These are phyloP conservation scores for Malacosoma neustria DNA, from an alignment of 2,888 invertebrate genomes.

Conservation along the genomic window DNA sequence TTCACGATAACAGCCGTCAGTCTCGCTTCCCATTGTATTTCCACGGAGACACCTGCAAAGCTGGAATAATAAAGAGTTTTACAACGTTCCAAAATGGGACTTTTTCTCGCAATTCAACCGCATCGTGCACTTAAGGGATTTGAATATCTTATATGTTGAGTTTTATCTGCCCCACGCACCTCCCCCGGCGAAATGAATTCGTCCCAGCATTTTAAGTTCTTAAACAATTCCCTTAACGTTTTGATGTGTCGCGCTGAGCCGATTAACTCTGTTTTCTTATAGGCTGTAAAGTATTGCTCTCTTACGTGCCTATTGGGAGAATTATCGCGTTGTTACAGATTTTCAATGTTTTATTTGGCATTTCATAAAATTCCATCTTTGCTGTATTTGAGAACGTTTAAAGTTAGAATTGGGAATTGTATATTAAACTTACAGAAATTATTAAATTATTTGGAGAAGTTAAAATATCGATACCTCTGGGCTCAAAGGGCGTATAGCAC, in stretches of 20 bases:
- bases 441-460: too few relatives aligned
- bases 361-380: too few relatives aligned
- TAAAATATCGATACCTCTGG: too few relatives aligned
- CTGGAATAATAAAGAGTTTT: slow-evolving; percentile 72
- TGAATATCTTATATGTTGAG: slow-evolving; percentile 70
- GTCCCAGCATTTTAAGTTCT: slow-evolving; percentile 46
- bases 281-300: neutral
- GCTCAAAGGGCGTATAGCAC: too few relatives aligned
- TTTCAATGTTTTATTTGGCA: neutral
- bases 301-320: neutral
- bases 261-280: slow-evolving; percentile 2
- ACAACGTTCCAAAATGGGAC: slow-evolving; percentile 68
- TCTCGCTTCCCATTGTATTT: slow-evolving; percentile 44
- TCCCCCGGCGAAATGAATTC: slow-evolving; percentile 40
- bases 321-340: neutral
- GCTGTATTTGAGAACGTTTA: too few relatives aligned
- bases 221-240: slow-evolving; percentile 43
- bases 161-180: slow-evolving; percentile 61
- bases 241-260: slow-evolving; percentile 15
- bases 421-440: too few relatives aligned
- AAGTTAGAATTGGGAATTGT: too few relatives aligned
- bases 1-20: slow-evolving; percentile 38
- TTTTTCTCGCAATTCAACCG: slow-evolving; percentile 72
- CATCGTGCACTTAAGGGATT: slow-evolving; percentile 73
- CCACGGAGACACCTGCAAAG: slow-evolving; percentile 64